phyloP scores from a whole-genome alignment of 1,140 invertebrate species.

The Drosophila nigrodunni region DNA sequence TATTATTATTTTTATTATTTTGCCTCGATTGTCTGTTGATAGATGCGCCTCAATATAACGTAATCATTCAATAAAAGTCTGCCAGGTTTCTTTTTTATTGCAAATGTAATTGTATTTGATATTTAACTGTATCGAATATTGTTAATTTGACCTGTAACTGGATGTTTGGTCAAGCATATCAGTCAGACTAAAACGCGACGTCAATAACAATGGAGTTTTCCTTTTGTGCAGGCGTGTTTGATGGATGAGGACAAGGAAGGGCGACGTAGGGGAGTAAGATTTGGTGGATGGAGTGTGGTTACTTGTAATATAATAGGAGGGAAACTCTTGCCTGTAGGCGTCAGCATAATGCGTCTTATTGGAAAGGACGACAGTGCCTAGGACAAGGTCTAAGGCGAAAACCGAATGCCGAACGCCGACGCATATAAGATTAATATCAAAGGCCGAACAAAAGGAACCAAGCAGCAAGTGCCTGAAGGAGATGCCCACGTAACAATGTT shows the following conservation, averaged over 20 bases:
- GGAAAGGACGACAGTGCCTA: not conserved
- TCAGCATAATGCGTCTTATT: conserved; percentile 19
- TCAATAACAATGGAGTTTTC: conserved; percentile 7
- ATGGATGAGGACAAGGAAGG: no score
- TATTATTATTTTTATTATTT: no score
- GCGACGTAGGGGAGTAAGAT: not conserved
- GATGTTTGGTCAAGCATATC: conserved; percentile 13
- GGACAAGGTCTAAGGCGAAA: not conserved
- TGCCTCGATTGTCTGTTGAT: not conserved
- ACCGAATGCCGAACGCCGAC: conserved; percentile 25
- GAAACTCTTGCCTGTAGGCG: conserved; percentile 14
- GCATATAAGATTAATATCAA: conserved; percentile 41
- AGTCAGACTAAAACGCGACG: not conserved
- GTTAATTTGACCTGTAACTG: conserved; percentile 14
- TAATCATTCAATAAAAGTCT: conserved; percentile 1
- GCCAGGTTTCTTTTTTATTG: not conserved
- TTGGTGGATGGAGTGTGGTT: not conserved
- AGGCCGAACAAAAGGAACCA: conserved; percentile 7
- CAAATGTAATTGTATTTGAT: not conserved
- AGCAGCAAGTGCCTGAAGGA: conserved; percentile 11
- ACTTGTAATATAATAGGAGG: conserved; percentile 7
- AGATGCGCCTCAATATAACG: not conserved
- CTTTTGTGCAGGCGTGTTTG: not conserved
- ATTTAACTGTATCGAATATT: conserved; percentile 8
- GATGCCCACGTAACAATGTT: conserved; percentile 14